phyloP scores from a whole-genome alignment of 2,888 invertebrate genomes.

The Suillia variegata region DNA sequence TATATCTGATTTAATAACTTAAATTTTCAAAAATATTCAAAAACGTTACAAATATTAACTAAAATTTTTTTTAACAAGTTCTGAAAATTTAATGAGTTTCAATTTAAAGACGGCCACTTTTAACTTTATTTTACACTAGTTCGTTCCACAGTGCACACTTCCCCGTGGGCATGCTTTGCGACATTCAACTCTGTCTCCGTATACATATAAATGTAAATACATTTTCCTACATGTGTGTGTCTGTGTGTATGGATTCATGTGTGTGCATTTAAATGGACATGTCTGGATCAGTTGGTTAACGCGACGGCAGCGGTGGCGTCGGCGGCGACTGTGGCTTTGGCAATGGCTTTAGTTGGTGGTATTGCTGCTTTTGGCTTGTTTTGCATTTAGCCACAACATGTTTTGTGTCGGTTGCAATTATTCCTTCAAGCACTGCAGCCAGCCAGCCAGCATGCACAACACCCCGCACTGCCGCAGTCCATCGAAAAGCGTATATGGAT shows the following conservation, averaged over 20 bases:
- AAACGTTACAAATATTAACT: background rate
- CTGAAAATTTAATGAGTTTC: no score
- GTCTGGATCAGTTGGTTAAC: conserved; percentile 2
- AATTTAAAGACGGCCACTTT: no score
- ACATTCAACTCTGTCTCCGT: conserved; percentile 9
- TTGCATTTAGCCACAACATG: conserved; percentile 3
- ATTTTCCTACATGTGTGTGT: no score
- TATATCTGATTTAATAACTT: no score
- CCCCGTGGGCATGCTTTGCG: conserved; percentile 12
- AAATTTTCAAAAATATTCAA: no score
- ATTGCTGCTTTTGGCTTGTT: background rate
- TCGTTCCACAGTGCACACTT: background rate
- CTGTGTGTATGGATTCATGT: background rate
- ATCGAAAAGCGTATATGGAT: no score
- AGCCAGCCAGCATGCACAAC: no score
- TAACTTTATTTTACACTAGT: no score
- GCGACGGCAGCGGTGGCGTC: background rate
- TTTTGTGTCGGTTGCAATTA: conserved; percentile 3
- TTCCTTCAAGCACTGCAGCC: conserved; percentile 2
- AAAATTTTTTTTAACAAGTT: no score
- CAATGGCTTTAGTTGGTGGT: background rate
- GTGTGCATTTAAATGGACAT: conserved; percentile 21
- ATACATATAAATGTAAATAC: background rate
- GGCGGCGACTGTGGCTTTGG: background rate
- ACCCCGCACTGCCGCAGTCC: background rate